Conservation (phyloP, 2,797 vertebrate genomes). For the Squalus acanthias region DNA sequence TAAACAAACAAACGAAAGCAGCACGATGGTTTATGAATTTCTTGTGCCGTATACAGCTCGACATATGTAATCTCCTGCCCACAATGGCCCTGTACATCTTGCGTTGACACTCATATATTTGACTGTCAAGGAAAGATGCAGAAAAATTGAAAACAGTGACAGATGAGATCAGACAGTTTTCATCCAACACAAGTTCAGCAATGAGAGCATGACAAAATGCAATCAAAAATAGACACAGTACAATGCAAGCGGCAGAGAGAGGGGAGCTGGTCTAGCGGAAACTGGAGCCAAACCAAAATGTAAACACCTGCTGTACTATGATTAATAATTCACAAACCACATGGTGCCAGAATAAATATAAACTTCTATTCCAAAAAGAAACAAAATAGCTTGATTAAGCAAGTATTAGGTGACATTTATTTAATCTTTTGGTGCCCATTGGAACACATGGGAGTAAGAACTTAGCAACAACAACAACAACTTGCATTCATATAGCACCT, state of each 20-base stretch:
- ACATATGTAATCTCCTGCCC: background rate
- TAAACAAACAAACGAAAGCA: slow-evolving; percentile 21
- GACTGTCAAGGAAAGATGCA: background rate
- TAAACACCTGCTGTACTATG: background rate
- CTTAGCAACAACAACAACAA: background rate
- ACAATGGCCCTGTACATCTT: background rate
- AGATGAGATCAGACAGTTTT: slow-evolving; percentile 19
- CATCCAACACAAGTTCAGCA: background rate
- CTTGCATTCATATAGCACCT: no score
- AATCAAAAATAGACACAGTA: background rate
- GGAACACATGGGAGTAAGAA: background rate
- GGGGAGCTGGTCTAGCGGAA: background rate
- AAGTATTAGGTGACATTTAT: background rate
- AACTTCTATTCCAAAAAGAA: background rate
- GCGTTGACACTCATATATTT: slow-evolving; percentile 4
- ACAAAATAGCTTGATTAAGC: background rate
- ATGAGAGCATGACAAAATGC: background rate
- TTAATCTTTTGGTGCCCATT: background rate
- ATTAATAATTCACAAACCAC: slow-evolving; percentile 11
- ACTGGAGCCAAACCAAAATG: background rate
- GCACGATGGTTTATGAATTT: background rate
- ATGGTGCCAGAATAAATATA: background rate
- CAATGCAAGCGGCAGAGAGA: background rate
- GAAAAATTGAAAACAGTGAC: slow-evolving; percentile 16
- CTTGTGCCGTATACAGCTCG: background rate